Percentiles rank a stretch among this genome's conserved stretches.
These are phyloP conservation scores for Orchestia grillus DNA, from an alignment of 1,140 invertebrate genomes.

Conservation along the genomic window DNA sequence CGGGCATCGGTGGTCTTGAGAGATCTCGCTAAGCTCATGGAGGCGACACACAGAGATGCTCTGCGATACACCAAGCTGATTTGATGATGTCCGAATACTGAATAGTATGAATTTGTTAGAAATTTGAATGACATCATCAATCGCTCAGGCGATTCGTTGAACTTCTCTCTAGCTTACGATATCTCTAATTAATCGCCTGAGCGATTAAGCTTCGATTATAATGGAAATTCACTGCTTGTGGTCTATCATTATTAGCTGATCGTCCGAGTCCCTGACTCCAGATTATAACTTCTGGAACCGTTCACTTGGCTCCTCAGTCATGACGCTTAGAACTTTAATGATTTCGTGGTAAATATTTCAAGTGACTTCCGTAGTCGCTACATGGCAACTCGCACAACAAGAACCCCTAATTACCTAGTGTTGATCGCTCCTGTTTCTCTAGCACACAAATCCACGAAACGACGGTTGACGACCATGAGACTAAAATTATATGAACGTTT, in stretches of 20 bases:
- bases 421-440: too few species aligned
- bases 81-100: not conserved
- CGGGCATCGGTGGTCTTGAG: not conserved
- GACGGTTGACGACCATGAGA: too few species aligned
- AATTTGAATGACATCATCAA: too few species aligned
- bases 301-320: not conserved
- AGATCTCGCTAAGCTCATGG: not conserved
- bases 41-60: not conserved
- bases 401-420: too few species aligned
- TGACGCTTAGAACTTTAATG: not conserved
- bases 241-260: not conserved
- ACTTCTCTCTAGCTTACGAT: too few species aligned
- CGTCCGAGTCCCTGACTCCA: not conserved
- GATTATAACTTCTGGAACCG: not conserved
- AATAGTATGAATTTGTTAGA: too few species aligned
- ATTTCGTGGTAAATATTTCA: not conserved
- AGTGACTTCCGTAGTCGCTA: not conserved
- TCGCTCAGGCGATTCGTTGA: too few species aligned
- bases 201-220: not conserved
- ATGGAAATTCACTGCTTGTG: not conserved
- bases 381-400: not conserved
- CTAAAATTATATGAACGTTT: too few species aligned
- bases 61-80: not conserved
- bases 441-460: too few species aligned
- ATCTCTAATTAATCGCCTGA: too few species aligned